Percentiles rank a stretch among this genome's conserved stretches.
Conservation (phyloP, 1,140 invertebrate genomes). For the Drosophila baimaii region DNA sequence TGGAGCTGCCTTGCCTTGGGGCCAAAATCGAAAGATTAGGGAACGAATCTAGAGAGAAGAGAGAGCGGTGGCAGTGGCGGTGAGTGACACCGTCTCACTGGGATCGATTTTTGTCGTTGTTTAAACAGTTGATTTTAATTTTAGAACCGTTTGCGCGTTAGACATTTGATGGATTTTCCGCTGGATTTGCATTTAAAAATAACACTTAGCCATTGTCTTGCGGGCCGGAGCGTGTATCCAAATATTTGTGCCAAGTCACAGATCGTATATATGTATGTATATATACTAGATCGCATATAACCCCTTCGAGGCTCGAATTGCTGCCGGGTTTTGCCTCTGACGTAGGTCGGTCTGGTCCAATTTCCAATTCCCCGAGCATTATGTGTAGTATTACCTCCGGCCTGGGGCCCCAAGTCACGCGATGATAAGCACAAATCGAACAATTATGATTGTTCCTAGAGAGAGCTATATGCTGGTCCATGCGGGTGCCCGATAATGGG, state of each 20-base stretch:
- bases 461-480: too few species aligned
- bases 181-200: conserved; percentile 63
- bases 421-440: conserved; percentile 80
- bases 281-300: background rate
- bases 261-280: conserved; percentile 3
- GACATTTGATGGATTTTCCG: conserved; percentile 59
- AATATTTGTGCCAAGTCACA: conserved; percentile 50
- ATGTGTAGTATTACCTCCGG: conserved; percentile 43
- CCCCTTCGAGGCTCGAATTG: background rate
- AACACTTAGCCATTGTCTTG: conserved; percentile 33
- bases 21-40: conserved; percentile 37
- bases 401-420: conserved; percentile 54
- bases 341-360: conserved; percentile 11
- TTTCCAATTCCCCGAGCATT: conserved; percentile 43
- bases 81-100: conserved; percentile 18
- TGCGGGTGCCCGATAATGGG: conserved; percentile 15
- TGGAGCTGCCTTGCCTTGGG: conserved; percentile 28
- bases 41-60: background rate
- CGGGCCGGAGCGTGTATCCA: conserved; percentile 43
- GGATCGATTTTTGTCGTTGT: conserved; percentile 19
- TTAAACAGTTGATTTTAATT: conserved; percentile 78
- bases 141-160: conserved; percentile 54
- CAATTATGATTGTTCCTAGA: conserved; percentile 52
- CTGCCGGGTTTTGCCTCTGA: conserved; percentile 49
- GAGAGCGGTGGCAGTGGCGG: background rate